phyloP scores from a whole-genome alignment of 1,140 invertebrate species.

The Dendrolimus kikuchii region DNA sequence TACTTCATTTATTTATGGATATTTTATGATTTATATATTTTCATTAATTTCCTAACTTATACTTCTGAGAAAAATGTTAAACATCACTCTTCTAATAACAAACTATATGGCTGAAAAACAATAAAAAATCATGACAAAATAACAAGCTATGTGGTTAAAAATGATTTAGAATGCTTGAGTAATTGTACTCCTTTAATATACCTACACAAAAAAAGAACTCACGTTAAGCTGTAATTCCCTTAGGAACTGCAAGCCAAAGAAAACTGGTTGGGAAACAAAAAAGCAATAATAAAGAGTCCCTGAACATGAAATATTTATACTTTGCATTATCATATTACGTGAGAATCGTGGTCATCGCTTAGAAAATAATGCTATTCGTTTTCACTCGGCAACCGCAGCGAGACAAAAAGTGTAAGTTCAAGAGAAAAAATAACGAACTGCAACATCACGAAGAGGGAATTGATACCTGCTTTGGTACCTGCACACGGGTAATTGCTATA shows the following conservation, averaged over 20 bases:
- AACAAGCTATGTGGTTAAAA: no score
- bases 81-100: no score
- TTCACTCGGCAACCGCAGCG: slow-evolving; percentile 49
- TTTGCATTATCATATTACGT: slow-evolving; percentile 70
- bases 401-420: slow-evolving; percentile 26
- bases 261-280: slow-evolving; percentile 61
- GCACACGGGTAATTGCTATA: neutral
- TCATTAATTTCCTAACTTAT: no score
- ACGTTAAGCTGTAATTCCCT: slow-evolving; percentile 27
- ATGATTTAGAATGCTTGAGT: no score
- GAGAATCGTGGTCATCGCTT: slow-evolving; percentile 64
- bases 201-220: no score
- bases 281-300: slow-evolving; percentile 46
- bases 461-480: neutral
- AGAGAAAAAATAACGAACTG: slow-evolving; percentile 3
- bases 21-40: no score
- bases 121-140: no score
- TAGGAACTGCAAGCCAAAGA: slow-evolving; percentile 35
- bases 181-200: no score
- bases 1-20: no score
- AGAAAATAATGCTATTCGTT: slow-evolving; percentile 65
- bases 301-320: slow-evolving; percentile 69
- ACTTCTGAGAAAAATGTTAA: no score
- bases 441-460: neutral
- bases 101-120: no score